A percentile compares a stretch with the other conserved stretches of the same genome.
phyloP scores from a whole-genome alignment of 1,140 invertebrate genomes.

The Drosophila santomea region DNA sequence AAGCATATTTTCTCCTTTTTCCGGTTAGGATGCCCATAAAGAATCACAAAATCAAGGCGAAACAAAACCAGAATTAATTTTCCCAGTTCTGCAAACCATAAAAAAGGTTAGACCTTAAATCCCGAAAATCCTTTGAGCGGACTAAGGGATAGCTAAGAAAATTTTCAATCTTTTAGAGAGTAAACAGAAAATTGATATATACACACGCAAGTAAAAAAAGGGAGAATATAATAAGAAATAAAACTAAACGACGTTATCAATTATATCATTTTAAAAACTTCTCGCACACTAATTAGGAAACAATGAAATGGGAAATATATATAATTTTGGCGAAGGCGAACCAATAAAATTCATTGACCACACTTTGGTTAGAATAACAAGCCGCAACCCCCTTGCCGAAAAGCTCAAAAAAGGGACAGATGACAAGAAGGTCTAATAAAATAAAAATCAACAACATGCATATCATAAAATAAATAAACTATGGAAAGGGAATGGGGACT shows the following conservation, averaged over 20 bases:
- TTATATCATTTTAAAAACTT: constrained; percentile 9
- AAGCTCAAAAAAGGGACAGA: constrained; percentile 24
- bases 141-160: constrained; percentile 15
- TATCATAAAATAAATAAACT: constrained; percentile 79
- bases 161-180: constrained; percentile 17
- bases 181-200: neutral
- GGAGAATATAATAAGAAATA: neutral
- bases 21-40: constrained; percentile 7
- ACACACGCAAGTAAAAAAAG: neutral
- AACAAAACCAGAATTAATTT: constrained; percentile 57
- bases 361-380: constrained; percentile 33
- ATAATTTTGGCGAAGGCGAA: constrained; percentile 4
- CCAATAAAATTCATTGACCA: constrained; percentile 17
- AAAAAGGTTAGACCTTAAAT: constrained; percentile 26
- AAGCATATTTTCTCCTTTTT: constrained; percentile 34
- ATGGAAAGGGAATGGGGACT: constrained; percentile 1
- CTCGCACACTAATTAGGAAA: constrained; percentile 16
- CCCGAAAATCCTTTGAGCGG: constrained; percentile 38
- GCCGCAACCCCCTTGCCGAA: constrained; percentile 3
- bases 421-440: constrained; percentile 41
- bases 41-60: constrained; percentile 54
- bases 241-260: neutral
- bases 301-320: constrained; percentile 19
- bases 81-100: constrained; percentile 40
- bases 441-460: constrained; percentile 71